Evolutionary conservation across 2,888 invertebrate genomes (phyloP), one percentile per base, ranked within the genome.

Genomic region (Rhingia campestris): DNA sequence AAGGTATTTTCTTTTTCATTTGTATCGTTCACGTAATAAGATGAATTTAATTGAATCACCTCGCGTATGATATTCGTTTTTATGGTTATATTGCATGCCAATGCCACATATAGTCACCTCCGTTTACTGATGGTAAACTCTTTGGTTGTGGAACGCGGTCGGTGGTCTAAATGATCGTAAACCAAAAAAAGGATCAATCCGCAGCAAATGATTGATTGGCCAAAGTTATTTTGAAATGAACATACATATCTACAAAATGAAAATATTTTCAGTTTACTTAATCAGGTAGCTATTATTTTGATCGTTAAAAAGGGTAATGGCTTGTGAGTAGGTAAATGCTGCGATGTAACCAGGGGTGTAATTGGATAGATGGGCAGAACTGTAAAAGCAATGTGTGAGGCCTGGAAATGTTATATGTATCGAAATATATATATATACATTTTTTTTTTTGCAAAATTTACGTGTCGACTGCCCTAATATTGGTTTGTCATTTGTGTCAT

Each of bases 31-130:
- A 49, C 51, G 14, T 33, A 70, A 70, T 59, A 39, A 35, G 32
- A 58, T 37, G 30, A 69, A 56, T 70, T 59, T 7, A 70, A 49
- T 70, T 32, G 47, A 70, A 70, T 58, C 58, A 70, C 56, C 41
- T 51, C 12, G 58, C 6, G 10, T 3, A 37, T 37, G 56, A 56
- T 30, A 69, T 56, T 67, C 14, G n/a, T 12, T 67, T 56, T 67
- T 37, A 54, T 22, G 35, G n/a, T 12, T 30, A 12, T 12, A 64
- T 32, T 64, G 49, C 39, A 39, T 51, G 37, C 39, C 51, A 30
- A 39, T 51, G 37, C 39, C 51, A 30, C 49, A 49, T 41, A 43
- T 39, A 22, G 30, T 12, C 32, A 41, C 51, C 49, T 32, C 12
- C 7, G 33, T 30, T 14, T 39, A n/a, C 6, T 12, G 30, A 33